Conservation (phyloP, 1,140 invertebrate species). For the Dinothrombium tinctorium region DNA sequence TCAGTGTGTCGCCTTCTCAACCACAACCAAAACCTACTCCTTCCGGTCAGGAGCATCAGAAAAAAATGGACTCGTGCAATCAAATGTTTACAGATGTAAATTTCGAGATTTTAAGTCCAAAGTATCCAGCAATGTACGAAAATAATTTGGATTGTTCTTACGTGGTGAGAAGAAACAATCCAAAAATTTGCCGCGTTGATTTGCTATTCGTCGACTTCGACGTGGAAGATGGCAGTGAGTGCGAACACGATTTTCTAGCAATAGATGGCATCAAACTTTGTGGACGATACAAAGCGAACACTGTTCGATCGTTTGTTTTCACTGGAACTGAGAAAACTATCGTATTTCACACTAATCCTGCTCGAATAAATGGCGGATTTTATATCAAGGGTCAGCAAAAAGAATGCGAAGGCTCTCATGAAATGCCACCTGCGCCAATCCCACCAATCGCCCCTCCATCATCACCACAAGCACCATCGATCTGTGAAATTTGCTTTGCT, state of each 20-base stretch:
- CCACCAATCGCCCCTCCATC: not conserved
- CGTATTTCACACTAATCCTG: conserved; percentile 8
- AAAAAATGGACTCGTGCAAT: conserved; percentile 7
- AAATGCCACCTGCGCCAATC: not conserved
- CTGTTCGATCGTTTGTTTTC: not conserved
- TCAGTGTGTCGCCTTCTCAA: not conserved
- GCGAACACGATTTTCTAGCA: conserved; percentile 11
- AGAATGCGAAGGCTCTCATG: conserved; percentile 6
- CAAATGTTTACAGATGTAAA: conserved; percentile 3
- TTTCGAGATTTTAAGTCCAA: conserved; percentile 14
- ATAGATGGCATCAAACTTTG: conserved; percentile 9
- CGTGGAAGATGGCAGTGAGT: conserved; percentile 12
- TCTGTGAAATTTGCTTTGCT: conserved; percentile 13
- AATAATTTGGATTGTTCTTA: conserved; percentile 14
- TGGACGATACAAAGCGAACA: conserved; percentile 2
- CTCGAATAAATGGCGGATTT: conserved; percentile 9
- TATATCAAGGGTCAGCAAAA: conserved; percentile 11
- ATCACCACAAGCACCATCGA: conserved; percentile 6
- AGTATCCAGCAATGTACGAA: conserved; percentile 14
- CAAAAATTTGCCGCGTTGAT: conserved; percentile 12
- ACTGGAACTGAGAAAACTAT: conserved; percentile 12
- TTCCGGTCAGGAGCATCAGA: not conserved
- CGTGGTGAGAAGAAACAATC: conserved; percentile 7
- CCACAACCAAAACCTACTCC: not conserved
- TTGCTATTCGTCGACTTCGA: conserved; percentile 15